A percentile compares a stretch with the other conserved stretches of the same genome.
phyloP scores from a whole-genome alignment of 2,113 vertebrate species.

The Pan troglodytes region NHGRI_mPanTro3-v2.1_pri NC_072398.2:200924501-200925000 shows the following conservation, averaged over 20 bases:
- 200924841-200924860: neutral
- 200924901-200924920: neutral
- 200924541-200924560: neutral
- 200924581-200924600: neutral
- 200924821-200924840: neutral
- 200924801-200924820: neutral
- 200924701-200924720: neutral
- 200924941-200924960: neutral
- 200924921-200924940: neutral
- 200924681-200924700: neutral
- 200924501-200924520: neutral
- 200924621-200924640: neutral
- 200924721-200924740: neutral
- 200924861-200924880: neutral
- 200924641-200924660: neutral
- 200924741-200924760: neutral
- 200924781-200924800: neutral
- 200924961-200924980: neutral
- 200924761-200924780: neutral
- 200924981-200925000: neutral
- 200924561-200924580: neutral
- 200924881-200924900: neutral
- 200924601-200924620: neutral
- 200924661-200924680: neutral
- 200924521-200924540: neutral